Evolutionary conservation across 1,140 invertebrate genomes (phyloP).

Genomic region (Ceratosolen solmsi): DNA sequence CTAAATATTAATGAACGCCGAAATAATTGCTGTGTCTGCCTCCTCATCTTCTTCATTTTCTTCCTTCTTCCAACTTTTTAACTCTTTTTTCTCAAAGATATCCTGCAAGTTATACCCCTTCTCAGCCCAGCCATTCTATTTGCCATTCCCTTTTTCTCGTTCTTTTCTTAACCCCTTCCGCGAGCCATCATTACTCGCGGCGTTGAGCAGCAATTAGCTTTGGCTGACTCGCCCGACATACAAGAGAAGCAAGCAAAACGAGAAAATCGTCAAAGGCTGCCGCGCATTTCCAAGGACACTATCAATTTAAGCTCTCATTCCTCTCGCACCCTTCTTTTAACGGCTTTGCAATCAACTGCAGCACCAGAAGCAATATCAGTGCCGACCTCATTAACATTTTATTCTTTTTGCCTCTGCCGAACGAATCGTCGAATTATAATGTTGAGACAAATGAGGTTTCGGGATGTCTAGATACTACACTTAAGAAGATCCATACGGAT

Average conservation of each 20-base stretch:
- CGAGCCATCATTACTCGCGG: conserved; percentile 21
- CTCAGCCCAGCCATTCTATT: neutral
- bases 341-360: conserved; percentile 40
- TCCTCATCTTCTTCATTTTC: no score
- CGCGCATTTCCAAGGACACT: conserved; percentile 31
- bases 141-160: neutral
- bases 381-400: conserved; percentile 45
- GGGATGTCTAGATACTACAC: neutral
- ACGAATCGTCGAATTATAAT: neutral
- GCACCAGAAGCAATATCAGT: neutral
- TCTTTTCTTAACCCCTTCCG: neutral
- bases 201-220: conserved; percentile 46
- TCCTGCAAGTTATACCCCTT: no score
- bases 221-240: conserved; percentile 13
- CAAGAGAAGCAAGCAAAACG: neutral
- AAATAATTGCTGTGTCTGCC: no score
- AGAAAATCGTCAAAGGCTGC: conserved; percentile 29
- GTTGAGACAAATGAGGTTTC: neutral
- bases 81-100: no score
- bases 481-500: neutral
- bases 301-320: conserved; percentile 20
- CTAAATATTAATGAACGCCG: no score
- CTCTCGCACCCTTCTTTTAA: neutral
- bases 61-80: no score
- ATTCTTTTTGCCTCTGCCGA: conserved; percentile 15